Evolutionary conservation across 1,140 invertebrate genomes (phyloP).

Genomic region (Lasioglossum albipes): DNA sequence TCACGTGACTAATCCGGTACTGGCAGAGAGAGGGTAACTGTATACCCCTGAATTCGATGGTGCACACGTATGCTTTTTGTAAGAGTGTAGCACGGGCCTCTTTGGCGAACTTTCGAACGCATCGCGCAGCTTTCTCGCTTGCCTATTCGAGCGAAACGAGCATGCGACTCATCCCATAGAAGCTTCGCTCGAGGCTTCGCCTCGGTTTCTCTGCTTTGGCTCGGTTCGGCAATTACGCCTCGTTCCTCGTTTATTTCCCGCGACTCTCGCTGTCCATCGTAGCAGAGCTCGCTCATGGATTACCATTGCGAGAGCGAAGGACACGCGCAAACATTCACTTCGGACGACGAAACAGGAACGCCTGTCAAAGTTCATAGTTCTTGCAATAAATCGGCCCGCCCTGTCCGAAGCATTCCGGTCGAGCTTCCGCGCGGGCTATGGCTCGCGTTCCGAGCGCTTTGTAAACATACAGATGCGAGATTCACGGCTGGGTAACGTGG

Average conservation of each 20-base stretch:
- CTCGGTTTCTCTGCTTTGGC: not conserved
- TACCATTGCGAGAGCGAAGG: not conserved
- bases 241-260: conserved; percentile 6
- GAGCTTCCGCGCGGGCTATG: not conserved
- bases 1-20: too few relatives aligned
- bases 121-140: conserved; percentile 3
- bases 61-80: too few relatives aligned
- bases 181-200: conserved; percentile 10
- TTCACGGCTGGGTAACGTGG: not conserved
- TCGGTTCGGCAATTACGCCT: conserved; percentile 27
- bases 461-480: not conserved
- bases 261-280: not conserved
- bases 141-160: not conserved
- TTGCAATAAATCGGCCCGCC: not conserved
- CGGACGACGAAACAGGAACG: conserved; percentile 3
- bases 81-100: not conserved
- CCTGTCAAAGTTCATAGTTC: not conserved
- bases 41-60: too few relatives aligned
- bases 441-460: not conserved
- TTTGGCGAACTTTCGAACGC: conserved; percentile 23
- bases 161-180: conserved; percentile 12
- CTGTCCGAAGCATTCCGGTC: not conserved
- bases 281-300: not conserved
- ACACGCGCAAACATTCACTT: not conserved
- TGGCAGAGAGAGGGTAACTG: too few relatives aligned